These are phyloP conservation scores for Smithornis capensis DNA, from an alignment of 2,113 vertebrate genomes.

Conservation along the genomic window DNA sequence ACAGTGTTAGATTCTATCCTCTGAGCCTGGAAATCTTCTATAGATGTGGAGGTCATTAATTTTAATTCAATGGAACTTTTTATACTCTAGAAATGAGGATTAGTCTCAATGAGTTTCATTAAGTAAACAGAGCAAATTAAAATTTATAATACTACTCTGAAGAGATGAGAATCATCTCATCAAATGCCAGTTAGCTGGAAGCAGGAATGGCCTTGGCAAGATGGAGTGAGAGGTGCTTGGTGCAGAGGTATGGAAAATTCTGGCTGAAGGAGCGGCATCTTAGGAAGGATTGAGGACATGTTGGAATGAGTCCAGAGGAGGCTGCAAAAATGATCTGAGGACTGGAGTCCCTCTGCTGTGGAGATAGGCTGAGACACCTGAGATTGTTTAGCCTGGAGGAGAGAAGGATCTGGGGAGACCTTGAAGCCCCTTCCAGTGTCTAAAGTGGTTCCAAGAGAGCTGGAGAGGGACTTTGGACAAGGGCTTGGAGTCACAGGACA, in stretches of 20 bases:
- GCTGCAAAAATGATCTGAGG: not conserved
- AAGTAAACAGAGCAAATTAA: constrained; percentile 58
- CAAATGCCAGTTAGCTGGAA: fast-evolving
- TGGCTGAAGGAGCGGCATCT: fast-evolving
- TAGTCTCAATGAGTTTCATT: constrained; percentile 70
- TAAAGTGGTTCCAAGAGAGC: not conserved
- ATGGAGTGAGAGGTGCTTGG: fast-evolving
- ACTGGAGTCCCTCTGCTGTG: not conserved
- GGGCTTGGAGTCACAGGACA: not conserved
- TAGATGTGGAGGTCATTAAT: constrained; percentile 68
- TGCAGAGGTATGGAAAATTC: not conserved
- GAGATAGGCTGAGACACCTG: not conserved
- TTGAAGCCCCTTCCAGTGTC: fast-evolving
- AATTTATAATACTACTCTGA: not conserved
- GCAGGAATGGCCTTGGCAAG: fast-evolving
- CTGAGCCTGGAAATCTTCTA: constrained; percentile 57
- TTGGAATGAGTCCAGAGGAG: not conserved
- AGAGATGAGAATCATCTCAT: not conserved
- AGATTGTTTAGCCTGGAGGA: not conserved
- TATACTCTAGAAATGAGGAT: constrained; percentile 61
- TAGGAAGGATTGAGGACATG: fast-evolving
- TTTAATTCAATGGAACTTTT: constrained; percentile 71
- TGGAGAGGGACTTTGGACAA: not conserved
- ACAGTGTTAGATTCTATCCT: constrained; percentile 46
- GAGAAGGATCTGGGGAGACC: fast-evolving